phyloP scores from a whole-genome alignment of 2,113 vertebrate genomes.

The Pachycephala philippinensis region DNA sequence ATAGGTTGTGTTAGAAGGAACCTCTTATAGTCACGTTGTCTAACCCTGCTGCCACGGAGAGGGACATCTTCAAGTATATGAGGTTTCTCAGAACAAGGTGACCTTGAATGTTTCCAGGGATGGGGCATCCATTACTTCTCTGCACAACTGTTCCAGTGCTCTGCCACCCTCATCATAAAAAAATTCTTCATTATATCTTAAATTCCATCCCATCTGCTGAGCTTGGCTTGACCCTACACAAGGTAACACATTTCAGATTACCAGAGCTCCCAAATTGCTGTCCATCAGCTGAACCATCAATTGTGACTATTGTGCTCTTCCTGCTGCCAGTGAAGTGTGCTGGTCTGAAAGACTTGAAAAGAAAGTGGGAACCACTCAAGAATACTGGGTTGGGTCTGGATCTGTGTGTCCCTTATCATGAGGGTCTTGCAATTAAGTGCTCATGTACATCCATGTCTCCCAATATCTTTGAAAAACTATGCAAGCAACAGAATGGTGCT shows the following conservation, averaged over 20 bases:
- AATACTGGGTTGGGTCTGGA: neutral
- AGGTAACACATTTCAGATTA: neutral
- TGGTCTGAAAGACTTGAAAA: neutral
- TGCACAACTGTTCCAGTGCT: neutral
- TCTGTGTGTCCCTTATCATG: fast-evolving
- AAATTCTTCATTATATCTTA: neutral
- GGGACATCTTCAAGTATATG: neutral
- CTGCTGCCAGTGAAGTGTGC: neutral
- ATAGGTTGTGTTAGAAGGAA: neutral
- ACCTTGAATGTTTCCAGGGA: neutral
- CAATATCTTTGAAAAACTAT: neutral
- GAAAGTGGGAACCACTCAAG: neutral
- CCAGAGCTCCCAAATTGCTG: neutral
- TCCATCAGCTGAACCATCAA: neutral
- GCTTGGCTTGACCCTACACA: neutral
- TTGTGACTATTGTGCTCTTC: neutral
- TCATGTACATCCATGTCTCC: neutral
- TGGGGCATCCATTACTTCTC: neutral
- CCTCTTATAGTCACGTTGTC: neutral
- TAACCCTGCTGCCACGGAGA: neutral
- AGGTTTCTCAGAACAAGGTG: neutral
- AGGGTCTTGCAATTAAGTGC: neutral
- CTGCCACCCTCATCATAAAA: neutral
- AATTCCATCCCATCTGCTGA: neutral
- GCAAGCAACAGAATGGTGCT: neutral